Evolutionary conservation across 2,888 invertebrate species (phyloP).

Genomic region (Pristionchus arcanus): DNA sequence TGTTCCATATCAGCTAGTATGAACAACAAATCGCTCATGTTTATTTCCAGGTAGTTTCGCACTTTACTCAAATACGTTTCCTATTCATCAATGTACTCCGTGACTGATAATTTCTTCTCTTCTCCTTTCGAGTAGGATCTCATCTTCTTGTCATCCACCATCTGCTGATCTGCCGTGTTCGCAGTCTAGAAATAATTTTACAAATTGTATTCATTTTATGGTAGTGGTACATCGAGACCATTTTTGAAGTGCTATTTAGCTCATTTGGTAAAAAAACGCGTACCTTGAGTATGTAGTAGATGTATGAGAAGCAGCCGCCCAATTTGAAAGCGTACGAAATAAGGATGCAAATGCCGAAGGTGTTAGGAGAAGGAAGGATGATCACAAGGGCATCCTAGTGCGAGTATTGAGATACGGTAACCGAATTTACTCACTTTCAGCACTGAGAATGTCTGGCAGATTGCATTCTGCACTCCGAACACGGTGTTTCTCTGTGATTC

Average conservation of each 20-base stretch:
- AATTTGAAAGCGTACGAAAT: slow-evolving; percentile 62
- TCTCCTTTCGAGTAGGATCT: background rate
- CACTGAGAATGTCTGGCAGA: slow-evolving; percentile 73
- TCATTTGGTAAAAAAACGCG: background rate
- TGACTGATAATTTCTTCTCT: background rate
- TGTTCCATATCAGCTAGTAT: too few species aligned
- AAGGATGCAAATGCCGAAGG: slow-evolving; percentile 59
- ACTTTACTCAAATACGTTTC: background rate
- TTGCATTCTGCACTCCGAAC: slow-evolving; percentile 75
- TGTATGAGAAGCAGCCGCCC: slow-evolving; percentile 61
- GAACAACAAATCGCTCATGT: background rate
- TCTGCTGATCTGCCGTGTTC: background rate
- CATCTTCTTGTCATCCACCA: background rate
- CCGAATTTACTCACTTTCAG: slow-evolving; percentile 58
- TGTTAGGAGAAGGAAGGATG: slow-evolving; percentile 57
- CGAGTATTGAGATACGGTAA: background rate
- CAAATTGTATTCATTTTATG: background rate
- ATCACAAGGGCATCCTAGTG: slow-evolving; percentile 60
- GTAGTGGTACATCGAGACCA: too few species aligned
- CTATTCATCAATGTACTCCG: background rate
- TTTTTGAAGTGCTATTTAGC: too few species aligned
- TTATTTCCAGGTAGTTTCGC: background rate
- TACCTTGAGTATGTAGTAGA: slow-evolving; percentile 63
- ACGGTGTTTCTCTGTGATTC: slow-evolving; percentile 73
- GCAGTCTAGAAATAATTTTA: background rate